A percentile compares a stretch with the other conserved stretches of the same genome.
Evolutionary conservation across 2,888 invertebrate genomes (phyloP).

Genomic region (Caenorhabditis doughertyi): DNA sequence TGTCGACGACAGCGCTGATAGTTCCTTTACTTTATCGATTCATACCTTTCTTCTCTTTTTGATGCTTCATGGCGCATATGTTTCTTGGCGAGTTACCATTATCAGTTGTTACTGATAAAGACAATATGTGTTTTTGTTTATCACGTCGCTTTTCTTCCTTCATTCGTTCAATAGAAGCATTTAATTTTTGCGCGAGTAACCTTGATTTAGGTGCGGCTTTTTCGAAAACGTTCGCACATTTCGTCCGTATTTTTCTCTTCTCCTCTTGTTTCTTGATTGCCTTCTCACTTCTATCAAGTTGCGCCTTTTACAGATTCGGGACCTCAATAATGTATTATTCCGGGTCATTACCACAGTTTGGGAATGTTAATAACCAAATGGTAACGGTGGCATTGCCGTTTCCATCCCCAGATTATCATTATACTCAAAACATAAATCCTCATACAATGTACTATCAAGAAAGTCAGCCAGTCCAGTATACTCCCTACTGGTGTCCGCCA

Average conservation of each 20-base stretch:
- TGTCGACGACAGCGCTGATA: conserved; percentile 5
- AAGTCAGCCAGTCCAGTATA: background rate
- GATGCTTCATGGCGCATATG: background rate
- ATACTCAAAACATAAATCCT: background rate
- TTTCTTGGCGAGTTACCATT: conserved; percentile 14
- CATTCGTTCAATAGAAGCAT: background rate
- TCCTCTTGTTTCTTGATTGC: conserved; percentile 5
- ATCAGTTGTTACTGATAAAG: conserved; percentile 7
- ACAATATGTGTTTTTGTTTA: conserved; percentile 23
- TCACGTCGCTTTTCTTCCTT: background rate
- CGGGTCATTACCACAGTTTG: background rate
- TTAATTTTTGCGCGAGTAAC: background rate
- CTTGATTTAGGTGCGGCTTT: background rate
- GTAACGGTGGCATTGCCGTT: background rate
- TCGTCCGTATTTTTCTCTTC: conserved; percentile 1
- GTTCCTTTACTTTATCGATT: conserved; percentile 34
- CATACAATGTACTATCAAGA: background rate
- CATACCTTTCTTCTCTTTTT: conserved; percentile 1
- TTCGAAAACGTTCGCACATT: conserved; percentile 13
- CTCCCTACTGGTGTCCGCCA: background rate
- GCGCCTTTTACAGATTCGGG: conserved; percentile 18
- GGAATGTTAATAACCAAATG: conserved; percentile 20
- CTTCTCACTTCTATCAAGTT: background rate
- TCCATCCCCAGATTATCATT: background rate
- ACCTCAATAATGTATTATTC: conserved; percentile 11